Percentiles rank a stretch among this genome's conserved stretches.
phyloP scores from a whole-genome alignment of 2,888 invertebrate genomes.

The Strigamia maritima region DNA sequence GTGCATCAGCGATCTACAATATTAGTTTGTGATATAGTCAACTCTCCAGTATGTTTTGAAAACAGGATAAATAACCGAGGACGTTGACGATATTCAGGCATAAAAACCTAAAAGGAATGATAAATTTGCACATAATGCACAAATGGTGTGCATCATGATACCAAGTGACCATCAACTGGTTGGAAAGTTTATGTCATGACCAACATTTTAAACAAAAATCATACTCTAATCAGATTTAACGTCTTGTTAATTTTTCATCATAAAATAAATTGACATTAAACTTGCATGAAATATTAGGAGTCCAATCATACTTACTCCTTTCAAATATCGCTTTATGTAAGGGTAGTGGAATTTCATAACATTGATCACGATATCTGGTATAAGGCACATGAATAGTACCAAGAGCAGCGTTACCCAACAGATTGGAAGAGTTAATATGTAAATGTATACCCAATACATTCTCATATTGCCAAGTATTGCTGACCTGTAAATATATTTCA shows the following conservation, averaged over 20 bases:
- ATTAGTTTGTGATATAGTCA: constrained; percentile 29
- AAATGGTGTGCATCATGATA: neutral
- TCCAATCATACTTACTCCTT: constrained; percentile 25
- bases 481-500: constrained; percentile 7
- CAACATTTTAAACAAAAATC: neutral
- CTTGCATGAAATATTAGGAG: constrained; percentile 2
- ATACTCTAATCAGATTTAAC: constrained; percentile 1
- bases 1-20: constrained; percentile 18
- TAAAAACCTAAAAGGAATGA: constrained; percentile 21
- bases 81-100: constrained; percentile 34
- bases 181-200: neutral
- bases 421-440: constrained; percentile 59
- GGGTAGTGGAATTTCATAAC: constrained; percentile 38
- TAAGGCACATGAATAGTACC: constrained; percentile 56
- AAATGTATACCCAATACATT: constrained; percentile 58
- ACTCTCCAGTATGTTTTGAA: constrained; percentile 27
- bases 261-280: constrained; percentile 13
- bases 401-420: constrained; percentile 62
- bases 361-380: constrained; percentile 58
- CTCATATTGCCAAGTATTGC: neutral
- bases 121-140: constrained; percentile 13
- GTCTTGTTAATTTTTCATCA: neutral
- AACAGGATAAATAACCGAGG: constrained; percentile 34
- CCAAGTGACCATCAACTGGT: neutral
- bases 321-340: neutral